Conservation (phyloP, 2,888 invertebrate genomes). For the Parochlus steinenii region DNA sequence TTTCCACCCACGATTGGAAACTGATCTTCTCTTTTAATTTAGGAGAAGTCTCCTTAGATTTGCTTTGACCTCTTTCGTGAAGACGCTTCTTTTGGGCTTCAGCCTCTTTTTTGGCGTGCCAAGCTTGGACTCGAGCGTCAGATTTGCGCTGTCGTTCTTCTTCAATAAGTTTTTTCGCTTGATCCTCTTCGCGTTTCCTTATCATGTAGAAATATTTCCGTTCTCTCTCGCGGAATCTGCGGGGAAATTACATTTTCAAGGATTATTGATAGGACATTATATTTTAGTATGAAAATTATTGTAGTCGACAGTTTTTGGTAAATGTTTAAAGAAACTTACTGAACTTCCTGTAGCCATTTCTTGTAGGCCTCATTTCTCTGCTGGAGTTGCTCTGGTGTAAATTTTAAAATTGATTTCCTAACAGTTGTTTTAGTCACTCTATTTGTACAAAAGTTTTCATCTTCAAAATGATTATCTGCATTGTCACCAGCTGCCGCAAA, state of each 20-base stretch:
- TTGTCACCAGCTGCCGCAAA: not conserved
- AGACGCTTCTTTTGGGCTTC: slow-evolving; percentile 6
- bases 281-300: too few species aligned
- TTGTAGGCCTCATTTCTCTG: slow-evolving; percentile 4
- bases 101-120: not conserved
- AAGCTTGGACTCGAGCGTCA: not conserved
- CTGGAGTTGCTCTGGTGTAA: slow-evolving; percentile 4
- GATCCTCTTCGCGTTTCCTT: not conserved
- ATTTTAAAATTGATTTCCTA: slow-evolving; percentile 1
- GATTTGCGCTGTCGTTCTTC: not conserved
- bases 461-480: not conserved
- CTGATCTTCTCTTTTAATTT: slow-evolving; percentile 4
- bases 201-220: not conserved
- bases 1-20: slow-evolving; percentile 4
- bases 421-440: not conserved
- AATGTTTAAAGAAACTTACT: not conserved
- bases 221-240: slow-evolving; percentile 4
- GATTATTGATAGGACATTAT: too few species aligned
- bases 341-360: slow-evolving; percentile 3
- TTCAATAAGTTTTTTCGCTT: slow-evolving; percentile 2
- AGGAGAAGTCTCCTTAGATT: not conserved
- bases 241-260: too few species aligned
- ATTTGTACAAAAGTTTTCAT: slow-evolving; percentile 1
- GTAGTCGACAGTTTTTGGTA: too few species aligned
- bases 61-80: not conserved